Base-by-base conservation (phyloP, 2,888 invertebrate genomes). In the Ectemnius continuus region DNA sequence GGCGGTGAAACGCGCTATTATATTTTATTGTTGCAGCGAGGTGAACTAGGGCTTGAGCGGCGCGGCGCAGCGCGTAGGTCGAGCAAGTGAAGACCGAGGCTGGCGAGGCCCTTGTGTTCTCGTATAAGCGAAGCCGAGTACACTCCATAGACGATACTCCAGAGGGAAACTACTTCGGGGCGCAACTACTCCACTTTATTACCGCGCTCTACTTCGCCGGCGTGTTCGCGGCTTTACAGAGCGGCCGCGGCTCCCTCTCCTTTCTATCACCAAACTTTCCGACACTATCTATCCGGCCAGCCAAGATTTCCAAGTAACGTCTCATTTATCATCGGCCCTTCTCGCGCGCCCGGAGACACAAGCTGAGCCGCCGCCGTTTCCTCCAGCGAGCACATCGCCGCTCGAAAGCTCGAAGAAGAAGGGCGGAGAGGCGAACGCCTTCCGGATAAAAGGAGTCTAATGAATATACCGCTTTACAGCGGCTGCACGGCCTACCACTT, bases 181-280 rank as follows among this genome's bases (percentile, higher is more conserved):
- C 56, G 61, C 62, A 82, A 78, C 80, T 82, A 78, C 78, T 78
- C 63, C 80, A 71, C 78, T 82, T 82, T 80, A 80, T 82, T 80
- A 80, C 74, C 70, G 63, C 66, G 70, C 70, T 76, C 75, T 72
- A 74, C 78, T 76, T 80, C 80, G 68, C 75, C 66, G 68, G 14
- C 68, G 74, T 73, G 78, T 81, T 81, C 81, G 74, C 78, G 76
- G 71, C 70, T 81, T 77, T 58, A 46, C 75, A 66, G 61, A 45
- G 66, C 65, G 74, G 52, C 66, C 71, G 56, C 71, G 56, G 6
- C 47, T 57, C 61, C 70, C 52, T 48, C 52, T 48, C 69, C 66
- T 60, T 62, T 45, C 77, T 57, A 61, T 67, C 57, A 36, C 59
- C 52, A 67, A 82, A 82, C 78, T 83, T 82, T 75, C 70, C 59